phyloP scores from a whole-genome alignment of 2,113 vertebrate genomes.

The Phylloscopus trochiloides region DNA sequence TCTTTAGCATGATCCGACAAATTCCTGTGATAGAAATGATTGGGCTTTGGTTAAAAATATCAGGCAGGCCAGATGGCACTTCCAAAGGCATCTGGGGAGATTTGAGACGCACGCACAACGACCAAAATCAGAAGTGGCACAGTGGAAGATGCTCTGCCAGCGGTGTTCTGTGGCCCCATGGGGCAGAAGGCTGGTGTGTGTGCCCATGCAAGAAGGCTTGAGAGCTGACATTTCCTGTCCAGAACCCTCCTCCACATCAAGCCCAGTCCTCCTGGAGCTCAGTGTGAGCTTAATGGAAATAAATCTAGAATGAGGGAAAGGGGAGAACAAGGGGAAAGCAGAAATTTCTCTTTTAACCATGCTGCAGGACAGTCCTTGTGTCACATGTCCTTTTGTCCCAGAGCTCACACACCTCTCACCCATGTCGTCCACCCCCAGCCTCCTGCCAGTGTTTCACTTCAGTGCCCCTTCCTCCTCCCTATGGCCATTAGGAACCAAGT shows the following conservation, averaged over 20 bases:
- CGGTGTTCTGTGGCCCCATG: rapidly evolving
- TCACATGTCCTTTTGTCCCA: background rate
- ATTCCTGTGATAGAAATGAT: background rate
- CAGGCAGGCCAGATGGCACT: background rate
- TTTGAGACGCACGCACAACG: rapidly evolving
- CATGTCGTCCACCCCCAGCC: rapidly evolving
- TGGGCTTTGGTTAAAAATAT: background rate
- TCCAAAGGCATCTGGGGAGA: background rate
- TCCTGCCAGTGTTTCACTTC: background rate
- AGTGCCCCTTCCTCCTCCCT: background rate
- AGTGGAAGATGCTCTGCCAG: background rate
- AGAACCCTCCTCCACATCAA: background rate
- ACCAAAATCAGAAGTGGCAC: background rate
- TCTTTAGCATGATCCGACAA: background rate
- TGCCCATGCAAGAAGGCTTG: background rate
- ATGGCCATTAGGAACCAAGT: background rate
- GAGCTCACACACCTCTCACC: background rate
- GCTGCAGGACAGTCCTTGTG: background rate
- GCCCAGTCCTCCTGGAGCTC: background rate
- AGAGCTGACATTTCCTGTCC: background rate
- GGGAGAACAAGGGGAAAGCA: rapidly evolving
- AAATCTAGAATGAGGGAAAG: rapidly evolving
- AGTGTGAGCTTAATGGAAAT: background rate
- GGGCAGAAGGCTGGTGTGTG: rapidly evolving
- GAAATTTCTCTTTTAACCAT: background rate